Evolutionary conservation across 2,113 vertebrate genomes (phyloP).

Genomic region (Daubentonia madagascariensis): DNA sequence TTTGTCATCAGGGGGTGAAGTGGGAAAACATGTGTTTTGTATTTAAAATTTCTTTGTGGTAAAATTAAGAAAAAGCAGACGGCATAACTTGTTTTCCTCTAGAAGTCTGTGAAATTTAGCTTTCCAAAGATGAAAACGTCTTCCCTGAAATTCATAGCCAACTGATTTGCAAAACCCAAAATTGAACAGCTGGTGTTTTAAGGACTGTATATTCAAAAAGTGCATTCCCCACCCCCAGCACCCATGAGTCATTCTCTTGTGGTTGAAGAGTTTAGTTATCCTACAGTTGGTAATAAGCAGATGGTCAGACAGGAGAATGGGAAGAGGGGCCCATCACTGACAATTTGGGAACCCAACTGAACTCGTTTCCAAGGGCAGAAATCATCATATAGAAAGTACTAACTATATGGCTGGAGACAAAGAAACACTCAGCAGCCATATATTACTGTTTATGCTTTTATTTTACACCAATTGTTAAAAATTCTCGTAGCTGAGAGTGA

Average conservation of each 20-base stretch:
- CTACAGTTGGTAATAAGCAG: constrained; percentile 40
- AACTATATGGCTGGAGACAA: neutral
- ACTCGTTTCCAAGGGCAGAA: constrained; percentile 6
- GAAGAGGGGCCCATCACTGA: neutral
- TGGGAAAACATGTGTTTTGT: neutral
- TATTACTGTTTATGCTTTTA: neutral
- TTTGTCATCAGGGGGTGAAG: neutral
- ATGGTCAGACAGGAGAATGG: constrained; percentile 20
- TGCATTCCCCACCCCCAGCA: neutral
- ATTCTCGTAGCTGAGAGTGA: neutral
- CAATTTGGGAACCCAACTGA: neutral
- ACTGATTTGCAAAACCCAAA: constrained; percentile 31
- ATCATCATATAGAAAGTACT: constrained; percentile 4
- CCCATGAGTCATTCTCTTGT: constrained; percentile 37
- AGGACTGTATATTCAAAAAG: constrained; percentile 48
- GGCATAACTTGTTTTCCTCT: neutral
- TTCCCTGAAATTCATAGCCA: constrained; percentile 59
- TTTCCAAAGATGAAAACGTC: constrained; percentile 60
- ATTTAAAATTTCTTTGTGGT: neutral
- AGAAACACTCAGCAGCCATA: neutral
- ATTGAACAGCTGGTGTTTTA: constrained; percentile 66
- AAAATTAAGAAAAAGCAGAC: constrained; percentile 35
- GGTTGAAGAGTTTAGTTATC: neutral
- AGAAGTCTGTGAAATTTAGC: constrained; percentile 53
- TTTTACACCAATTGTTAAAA: neutral